phyloP scores from a whole-genome alignment of 1,140 invertebrate genomes.

The Samia ricini region DNA sequence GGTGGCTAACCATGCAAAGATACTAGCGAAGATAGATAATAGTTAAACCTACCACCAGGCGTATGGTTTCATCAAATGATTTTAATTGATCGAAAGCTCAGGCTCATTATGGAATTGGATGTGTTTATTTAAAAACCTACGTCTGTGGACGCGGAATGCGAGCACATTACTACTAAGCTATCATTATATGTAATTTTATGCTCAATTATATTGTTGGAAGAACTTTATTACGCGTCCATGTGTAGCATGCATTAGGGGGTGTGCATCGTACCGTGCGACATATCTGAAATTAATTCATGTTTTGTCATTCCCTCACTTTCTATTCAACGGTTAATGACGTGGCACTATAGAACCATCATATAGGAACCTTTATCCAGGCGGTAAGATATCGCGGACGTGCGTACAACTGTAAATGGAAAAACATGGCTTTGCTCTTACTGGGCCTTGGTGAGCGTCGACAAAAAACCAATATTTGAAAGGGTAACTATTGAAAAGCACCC shows the following conservation, averaged over 20 bases:
- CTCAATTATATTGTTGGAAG: neutral
- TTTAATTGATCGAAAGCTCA: too few relatives aligned
- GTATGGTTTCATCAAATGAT: too few relatives aligned
- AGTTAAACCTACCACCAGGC: too few relatives aligned
- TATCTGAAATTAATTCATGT: slow-evolving; percentile 77
- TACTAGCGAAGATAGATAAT: too few relatives aligned
- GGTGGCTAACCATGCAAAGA: too few relatives aligned
- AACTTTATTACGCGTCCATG: slow-evolving; percentile 15
- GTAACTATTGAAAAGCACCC: slow-evolving; percentile 69
- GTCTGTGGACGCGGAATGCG: too few relatives aligned
- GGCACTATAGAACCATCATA: slow-evolving; percentile 63
- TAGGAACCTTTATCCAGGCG: slow-evolving; percentile 43
- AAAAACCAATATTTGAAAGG: slow-evolving; percentile 76
- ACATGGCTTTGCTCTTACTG: slow-evolving; percentile 74
- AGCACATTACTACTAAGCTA: too few relatives aligned
- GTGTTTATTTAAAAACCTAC: too few relatives aligned
- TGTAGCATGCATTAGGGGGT: slow-evolving; percentile 49
- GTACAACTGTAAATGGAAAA: slow-evolving; percentile 64
- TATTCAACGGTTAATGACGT: slow-evolving; percentile 71
- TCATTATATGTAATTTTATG: too few relatives aligned
- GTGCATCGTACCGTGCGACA: slow-evolving; percentile 72
- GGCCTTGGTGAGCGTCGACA: slow-evolving; percentile 46
- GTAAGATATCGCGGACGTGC: slow-evolving; percentile 62
- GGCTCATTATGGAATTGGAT: too few relatives aligned
- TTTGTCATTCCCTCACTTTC: slow-evolving; percentile 76